Percentiles rank a stretch among this genome's conserved stretches.
phyloP scores from a whole-genome alignment of 2,888 invertebrate genomes.

The Cosmopolites sordidus region DNA sequence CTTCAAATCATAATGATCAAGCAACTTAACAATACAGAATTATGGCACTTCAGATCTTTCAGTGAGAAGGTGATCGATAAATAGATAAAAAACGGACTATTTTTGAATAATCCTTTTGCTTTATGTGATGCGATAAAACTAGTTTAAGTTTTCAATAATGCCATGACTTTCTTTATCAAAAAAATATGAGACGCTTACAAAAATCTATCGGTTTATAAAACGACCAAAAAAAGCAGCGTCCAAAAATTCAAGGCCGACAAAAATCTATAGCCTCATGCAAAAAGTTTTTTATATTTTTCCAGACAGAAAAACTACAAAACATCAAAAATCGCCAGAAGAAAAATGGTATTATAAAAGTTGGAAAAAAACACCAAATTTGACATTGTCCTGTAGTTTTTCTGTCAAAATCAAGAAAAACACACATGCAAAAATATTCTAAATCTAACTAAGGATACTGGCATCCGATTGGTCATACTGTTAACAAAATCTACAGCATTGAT shows the following conservation, averaged over 20 bases:
- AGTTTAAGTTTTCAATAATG: too few relatives aligned
- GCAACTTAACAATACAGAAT: too few relatives aligned
- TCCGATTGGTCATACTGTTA: conserved; percentile 14
- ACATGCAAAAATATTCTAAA: conserved; percentile 16
- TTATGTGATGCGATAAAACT: too few relatives aligned
- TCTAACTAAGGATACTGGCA: conserved; percentile 27
- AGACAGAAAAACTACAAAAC: conserved; percentile 14
- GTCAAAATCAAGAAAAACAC: conserved; percentile 12
- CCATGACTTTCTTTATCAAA: neutral
- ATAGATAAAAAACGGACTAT: too few relatives aligned
- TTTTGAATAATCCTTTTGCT: too few relatives aligned
- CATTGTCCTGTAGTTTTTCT: conserved; percentile 7
- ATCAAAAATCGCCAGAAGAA: neutral
- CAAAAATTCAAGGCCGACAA: conserved; percentile 44
- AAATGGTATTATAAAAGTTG: conserved; percentile 3
- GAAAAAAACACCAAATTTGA: too few relatives aligned
- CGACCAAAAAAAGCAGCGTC: conserved; percentile 38
- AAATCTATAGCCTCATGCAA: conserved; percentile 45
- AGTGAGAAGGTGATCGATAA: too few relatives aligned
- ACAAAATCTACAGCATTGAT: conserved; percentile 3
- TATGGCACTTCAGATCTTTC: too few relatives aligned
- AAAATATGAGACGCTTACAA: conserved; percentile 17
- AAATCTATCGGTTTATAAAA: conserved; percentile 28
- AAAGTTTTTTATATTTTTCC: conserved; percentile 22
- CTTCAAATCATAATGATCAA: too few relatives aligned